Evolutionary conservation across 2,888 invertebrate genomes (phyloP).

Genomic region (Dolichopus griseipennis): DNA sequence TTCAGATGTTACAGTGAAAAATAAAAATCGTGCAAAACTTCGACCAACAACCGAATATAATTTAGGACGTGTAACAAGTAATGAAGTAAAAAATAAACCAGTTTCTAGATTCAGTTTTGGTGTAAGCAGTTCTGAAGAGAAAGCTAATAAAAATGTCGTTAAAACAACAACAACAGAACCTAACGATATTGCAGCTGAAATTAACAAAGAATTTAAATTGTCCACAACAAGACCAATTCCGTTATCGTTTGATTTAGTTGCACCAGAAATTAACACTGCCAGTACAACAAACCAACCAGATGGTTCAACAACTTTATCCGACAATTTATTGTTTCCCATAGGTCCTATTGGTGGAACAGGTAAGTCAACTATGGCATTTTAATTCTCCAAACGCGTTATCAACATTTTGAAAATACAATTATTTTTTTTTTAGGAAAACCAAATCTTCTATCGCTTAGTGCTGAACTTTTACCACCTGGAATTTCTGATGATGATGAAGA

Average conservation of each 20-base stretch:
- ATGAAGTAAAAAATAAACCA: neutral
- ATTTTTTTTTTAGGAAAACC: neutral
- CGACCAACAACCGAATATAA: constrained; percentile 10
- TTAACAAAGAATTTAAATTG: constrained; percentile 43
- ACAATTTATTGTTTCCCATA: constrained; percentile 14
- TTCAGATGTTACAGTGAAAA: constrained; percentile 55
- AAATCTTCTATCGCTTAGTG: neutral
- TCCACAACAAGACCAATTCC: constrained; percentile 29
- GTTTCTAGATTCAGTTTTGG: constrained; percentile 12
- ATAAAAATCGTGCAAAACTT: constrained; percentile 35
- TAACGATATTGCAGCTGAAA: constrained; percentile 44
- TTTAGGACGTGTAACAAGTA: neutral
- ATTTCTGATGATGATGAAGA: constrained; percentile 49
- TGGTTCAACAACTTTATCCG: constrained; percentile 19
- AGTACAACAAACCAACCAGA: constrained; percentile 30
- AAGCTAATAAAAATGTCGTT: constrained; percentile 25
- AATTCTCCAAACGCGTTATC: neutral
- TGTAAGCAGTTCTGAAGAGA: constrained; percentile 9
- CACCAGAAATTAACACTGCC: constrained; percentile 32
- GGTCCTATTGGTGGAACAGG: constrained; percentile 11
- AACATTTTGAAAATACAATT: neutral
- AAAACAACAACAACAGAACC: constrained; percentile 35
- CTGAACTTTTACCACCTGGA: neutral
- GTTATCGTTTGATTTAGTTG: constrained; percentile 13
- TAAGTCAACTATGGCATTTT: neutral